Evolutionary conservation across 2,888 invertebrate genomes (phyloP).

Genomic region (Pyrrhosoma nymphula): DNA sequence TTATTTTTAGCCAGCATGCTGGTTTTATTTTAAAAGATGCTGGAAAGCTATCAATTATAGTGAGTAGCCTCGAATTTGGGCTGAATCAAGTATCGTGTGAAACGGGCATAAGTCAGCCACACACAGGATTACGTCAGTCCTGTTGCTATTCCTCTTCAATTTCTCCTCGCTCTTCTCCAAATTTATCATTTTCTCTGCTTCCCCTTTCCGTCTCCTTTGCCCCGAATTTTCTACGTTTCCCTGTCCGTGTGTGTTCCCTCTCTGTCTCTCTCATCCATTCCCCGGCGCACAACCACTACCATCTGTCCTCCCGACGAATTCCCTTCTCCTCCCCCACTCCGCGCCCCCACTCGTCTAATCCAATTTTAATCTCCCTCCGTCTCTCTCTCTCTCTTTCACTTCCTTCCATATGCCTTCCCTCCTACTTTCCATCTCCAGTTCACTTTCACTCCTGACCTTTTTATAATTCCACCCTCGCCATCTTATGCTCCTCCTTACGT

Average conservation of each 20-base stretch:
- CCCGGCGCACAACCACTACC: neutral
- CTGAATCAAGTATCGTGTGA: too few relatives aligned
- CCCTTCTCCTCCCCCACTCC: neutral
- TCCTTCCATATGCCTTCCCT: neutral
- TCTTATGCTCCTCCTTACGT: neutral
- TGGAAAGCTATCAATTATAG: too few relatives aligned
- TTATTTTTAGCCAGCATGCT: too few relatives aligned
- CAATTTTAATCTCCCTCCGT: constrained; percentile 43
- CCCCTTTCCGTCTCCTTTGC: too few relatives aligned
- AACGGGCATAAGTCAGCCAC: too few relatives aligned
- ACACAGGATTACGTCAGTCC: too few relatives aligned
- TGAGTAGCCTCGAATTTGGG: too few relatives aligned
- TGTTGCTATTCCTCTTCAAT: too few relatives aligned
- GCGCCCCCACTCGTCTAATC: neutral
- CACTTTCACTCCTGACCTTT: constrained; percentile 53
- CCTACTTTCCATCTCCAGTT: neutral
- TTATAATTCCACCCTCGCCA: neutral
- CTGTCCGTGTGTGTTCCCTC: neutral
- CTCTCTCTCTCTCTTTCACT: neutral
- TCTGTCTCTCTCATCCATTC: neutral
- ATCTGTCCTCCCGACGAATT: neutral
- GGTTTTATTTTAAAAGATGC: too few relatives aligned
- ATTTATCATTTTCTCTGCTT: too few relatives aligned
- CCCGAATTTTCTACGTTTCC: neutral
- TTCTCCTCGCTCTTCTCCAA: too few relatives aligned